Base-by-base conservation (phyloP, 2,888 invertebrate species). In the Homarus gammarus region DNA sequence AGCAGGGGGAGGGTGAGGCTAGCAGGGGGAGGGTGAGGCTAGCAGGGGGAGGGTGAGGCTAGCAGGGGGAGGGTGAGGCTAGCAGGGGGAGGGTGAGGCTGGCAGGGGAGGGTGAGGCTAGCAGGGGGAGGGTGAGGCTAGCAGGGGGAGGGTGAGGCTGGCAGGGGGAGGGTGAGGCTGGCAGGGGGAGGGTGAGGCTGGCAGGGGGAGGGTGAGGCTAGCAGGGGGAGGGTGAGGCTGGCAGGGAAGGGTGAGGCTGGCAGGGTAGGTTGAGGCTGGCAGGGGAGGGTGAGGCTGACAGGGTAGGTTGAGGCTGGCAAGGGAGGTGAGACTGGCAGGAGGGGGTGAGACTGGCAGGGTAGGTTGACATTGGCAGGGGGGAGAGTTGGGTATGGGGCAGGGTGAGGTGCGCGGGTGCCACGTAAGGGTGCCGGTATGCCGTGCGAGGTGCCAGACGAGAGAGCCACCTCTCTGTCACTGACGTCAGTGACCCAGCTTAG, bases 1-100 rank as follows among this genome's bases (percentile, higher is more conserved):
- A 40, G 40, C n/a, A 82, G 40, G 64, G 61, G 81, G 40, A 68
- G 27, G 40, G n/a, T n/a, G n/a, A n/a, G n/a, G n/a, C n/a, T n/a
- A n/a, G n/a, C n/a, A n/a, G n/a, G n/a, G n/a, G n/a, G n/a, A n/a
- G n/a, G n/a, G n/a, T n/a, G n/a, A n/a, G n/a, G n/a, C n/a, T n/a
- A n/a, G n/a, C n/a, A n/a, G n/a, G n/a, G n/a, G n/a, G n/a, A n/a
- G n/a, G n/a, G n/a, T n/a, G n/a, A n/a, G n/a, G n/a, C n/a, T n/a
- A n/a, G n/a, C n/a, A n/a, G n/a, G n/a, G n/a, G n/a, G n/a, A n/a
- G n/a, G n/a, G n/a, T n/a, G n/a, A n/a, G n/a, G n/a, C n/a, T n/a
- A n/a, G n/a, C n/a, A 49, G 44, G 6, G 0, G 12, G 44, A 49
- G 44, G 44, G 10, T 49, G 44, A 10, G n/a, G 8, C 68, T 12